Conservation (phyloP, 2,888 invertebrate species). For the Sminthurides aquaticus region DNA sequence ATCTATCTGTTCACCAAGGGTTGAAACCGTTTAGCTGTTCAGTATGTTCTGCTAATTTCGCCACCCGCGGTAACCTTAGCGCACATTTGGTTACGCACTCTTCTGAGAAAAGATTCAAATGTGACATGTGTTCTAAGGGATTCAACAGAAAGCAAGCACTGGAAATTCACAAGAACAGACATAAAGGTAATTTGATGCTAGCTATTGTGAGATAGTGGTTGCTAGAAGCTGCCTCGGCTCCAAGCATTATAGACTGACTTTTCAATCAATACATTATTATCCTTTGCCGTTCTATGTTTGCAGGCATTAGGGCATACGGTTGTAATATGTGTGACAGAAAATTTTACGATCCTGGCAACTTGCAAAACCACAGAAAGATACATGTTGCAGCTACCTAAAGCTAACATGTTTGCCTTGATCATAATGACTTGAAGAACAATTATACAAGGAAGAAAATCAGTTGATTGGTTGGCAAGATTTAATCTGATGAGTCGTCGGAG, state of each 20-base stretch:
- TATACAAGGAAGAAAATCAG: no score
- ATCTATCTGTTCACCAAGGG: slow-evolving; percentile 7
- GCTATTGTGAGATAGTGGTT: not conserved
- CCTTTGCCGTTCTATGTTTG: not conserved
- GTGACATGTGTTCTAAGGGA: slow-evolving; percentile 12
- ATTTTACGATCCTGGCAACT: slow-evolving; percentile 16
- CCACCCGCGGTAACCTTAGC: slow-evolving; percentile 4
- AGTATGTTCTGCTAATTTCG: slow-evolving; percentile 1
- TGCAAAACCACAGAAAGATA: slow-evolving; percentile 16
- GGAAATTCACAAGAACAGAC: slow-evolving; percentile 15
- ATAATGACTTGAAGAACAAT: no score
- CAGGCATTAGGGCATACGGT: slow-evolving; percentile 8
- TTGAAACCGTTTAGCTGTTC: slow-evolving; percentile 8
- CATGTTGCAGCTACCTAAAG: no score
- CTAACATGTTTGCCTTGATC: no score
- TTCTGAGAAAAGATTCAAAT: slow-evolving; percentile 6
- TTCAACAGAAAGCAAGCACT: slow-evolving; percentile 18
- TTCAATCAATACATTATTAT: no score
- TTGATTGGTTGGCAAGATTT: no score
- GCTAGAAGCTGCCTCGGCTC: no score
- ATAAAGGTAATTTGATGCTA: slow-evolving; percentile 14
- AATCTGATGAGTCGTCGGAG: slow-evolving; percentile 7
- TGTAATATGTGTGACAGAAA: slow-evolving; percentile 13
- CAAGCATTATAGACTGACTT: not conserved
- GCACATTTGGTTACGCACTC: slow-evolving; percentile 8